Evolutionary conservation across 2,888 invertebrate genomes (phyloP).

Genomic region (Girardia tigrina): DNA sequence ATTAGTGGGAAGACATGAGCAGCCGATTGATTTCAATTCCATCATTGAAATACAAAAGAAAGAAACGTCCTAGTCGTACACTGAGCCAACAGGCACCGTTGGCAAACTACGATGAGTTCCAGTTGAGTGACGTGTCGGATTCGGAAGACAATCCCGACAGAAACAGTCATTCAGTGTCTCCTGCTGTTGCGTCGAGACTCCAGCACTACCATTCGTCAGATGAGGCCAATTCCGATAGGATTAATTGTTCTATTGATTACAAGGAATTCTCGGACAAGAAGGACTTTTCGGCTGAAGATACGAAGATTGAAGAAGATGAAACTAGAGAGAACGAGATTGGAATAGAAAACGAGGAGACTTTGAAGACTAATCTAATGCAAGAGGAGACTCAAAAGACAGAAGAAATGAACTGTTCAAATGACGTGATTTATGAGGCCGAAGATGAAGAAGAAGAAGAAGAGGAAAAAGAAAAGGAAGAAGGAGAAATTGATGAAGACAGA

Average conservation of each 20-base stretch:
- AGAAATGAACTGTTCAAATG: too few species aligned
- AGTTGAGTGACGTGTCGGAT: slow-evolving; percentile 15
- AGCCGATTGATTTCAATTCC: background rate
- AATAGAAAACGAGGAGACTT: too few species aligned
- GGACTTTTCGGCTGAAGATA: too few species aligned
- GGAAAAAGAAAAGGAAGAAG: background rate
- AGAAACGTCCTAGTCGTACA: background rate
- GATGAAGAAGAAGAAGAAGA: background rate
- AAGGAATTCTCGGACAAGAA: too few species aligned
- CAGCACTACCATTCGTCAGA: slow-evolving; percentile 11
- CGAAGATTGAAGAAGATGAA: too few species aligned
- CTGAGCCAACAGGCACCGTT: slow-evolving; percentile 1
- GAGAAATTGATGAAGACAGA: background rate
- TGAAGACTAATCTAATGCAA: too few species aligned
- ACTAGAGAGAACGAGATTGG: too few species aligned
- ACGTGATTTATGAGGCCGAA: background rate
- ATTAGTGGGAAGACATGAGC: background rate
- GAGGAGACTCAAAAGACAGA: too few species aligned
- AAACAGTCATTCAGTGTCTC: background rate
- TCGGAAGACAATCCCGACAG: slow-evolving; percentile 13
- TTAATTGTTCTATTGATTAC: too few species aligned
- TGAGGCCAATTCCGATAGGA: background rate
- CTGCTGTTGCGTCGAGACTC: background rate
- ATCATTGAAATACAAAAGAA: slow-evolving; percentile 1
- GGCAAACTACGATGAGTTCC: slow-evolving; percentile 15